A percentile compares a stretch with the other conserved stretches of the same genome.
Evolutionary conservation across 2,113 vertebrate genomes (phyloP).

Genomic region (Oreotrochilus melanogaster): DNA sequence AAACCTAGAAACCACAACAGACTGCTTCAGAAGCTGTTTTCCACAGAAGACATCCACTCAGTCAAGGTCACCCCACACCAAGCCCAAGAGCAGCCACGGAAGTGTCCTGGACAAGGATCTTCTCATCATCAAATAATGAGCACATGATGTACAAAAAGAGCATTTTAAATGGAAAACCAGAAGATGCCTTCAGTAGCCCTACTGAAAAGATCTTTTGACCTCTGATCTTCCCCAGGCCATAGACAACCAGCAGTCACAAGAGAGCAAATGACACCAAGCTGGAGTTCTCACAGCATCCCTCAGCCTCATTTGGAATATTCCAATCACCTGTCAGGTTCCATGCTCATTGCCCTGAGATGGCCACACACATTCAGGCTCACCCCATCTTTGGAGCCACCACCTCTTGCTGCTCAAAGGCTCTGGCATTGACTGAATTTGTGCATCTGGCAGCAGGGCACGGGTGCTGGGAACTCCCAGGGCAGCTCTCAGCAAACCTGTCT

Average conservation of each 20-base stretch:
- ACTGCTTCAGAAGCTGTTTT: background rate
- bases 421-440: background rate
- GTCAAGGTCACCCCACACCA: background rate
- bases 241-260: background rate
- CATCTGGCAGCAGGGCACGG: background rate
- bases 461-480: background rate
- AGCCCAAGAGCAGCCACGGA: background rate
- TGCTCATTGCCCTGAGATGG: no score
- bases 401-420: background rate
- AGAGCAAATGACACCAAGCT: background rate
- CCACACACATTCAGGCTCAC: background rate
- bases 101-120: background rate
- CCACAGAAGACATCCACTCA: background rate
- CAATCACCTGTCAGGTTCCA: background rate
- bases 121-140: background rate
- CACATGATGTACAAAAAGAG: background rate
- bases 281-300: background rate
- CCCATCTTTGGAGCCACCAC: accelerated
- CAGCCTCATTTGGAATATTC: background rate
- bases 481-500: conserved; percentile 39
- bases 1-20: background rate
- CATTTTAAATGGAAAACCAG: background rate
- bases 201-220: background rate
- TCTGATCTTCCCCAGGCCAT: background rate
- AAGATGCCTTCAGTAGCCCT: background rate